Percentiles rank a stretch among this genome's conserved stretches.
phyloP scores from a whole-genome alignment of 2,797 vertebrate species.

The Hafferia zeledoni region DNA sequence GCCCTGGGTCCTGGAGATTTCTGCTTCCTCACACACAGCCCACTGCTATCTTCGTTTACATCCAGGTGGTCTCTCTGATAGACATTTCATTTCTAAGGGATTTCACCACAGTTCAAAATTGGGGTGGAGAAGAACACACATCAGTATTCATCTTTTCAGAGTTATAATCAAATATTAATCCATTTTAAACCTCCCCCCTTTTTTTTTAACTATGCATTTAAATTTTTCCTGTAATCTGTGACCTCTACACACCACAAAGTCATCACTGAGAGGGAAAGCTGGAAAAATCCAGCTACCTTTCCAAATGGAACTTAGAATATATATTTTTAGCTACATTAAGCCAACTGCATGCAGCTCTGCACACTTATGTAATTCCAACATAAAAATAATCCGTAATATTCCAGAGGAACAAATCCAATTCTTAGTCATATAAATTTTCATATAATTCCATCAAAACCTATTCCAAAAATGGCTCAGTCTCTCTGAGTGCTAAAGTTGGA shows the following conservation, averaged over 20 bases:
- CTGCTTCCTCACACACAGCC: background rate
- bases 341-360: conserved; percentile 75
- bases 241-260: conserved; percentile 68
- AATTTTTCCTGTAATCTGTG: conserved; percentile 70
- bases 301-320: conserved; percentile 76
- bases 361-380: conserved; percentile 80
- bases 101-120: background rate
- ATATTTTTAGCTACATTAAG: conserved; percentile 81
- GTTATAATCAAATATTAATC: conserved; percentile 57
- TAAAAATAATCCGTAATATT: conserved; percentile 84
- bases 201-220: conserved; percentile 41
- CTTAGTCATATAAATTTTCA: conserved; percentile 80
- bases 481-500: conserved; percentile 73
- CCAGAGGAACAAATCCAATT: conserved; percentile 80
- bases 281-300: conserved; percentile 72
- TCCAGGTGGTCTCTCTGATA: background rate
- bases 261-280: conserved; percentile 63
- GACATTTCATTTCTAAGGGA: background rate
- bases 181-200: background rate
- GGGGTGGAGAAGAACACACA: background rate
- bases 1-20: background rate
- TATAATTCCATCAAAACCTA: conserved; percentile 79
- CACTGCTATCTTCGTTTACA: background rate
- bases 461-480: conserved; percentile 81
- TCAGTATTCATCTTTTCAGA: conserved; percentile 2